Evolutionary conservation across 2,888 invertebrate species (phyloP).

Genomic region (Eristalis arbustorum): DNA sequence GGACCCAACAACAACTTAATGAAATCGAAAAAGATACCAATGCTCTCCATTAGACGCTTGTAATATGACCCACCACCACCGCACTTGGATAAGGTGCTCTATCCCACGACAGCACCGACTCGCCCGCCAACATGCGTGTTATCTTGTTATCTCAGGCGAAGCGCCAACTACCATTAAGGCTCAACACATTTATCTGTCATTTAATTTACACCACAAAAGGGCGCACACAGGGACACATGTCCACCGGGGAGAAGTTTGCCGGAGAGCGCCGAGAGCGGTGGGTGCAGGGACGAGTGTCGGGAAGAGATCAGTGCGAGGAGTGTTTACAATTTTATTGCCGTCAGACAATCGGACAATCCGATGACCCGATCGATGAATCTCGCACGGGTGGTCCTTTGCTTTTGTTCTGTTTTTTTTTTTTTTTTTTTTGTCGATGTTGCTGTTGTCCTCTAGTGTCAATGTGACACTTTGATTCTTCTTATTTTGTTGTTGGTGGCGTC

Average conservation of each 20-base stretch:
- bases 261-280: not conserved
- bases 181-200: slow-evolving; percentile 69
- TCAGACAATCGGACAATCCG: slow-evolving; percentile 53
- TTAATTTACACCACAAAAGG: slow-evolving; percentile 68
- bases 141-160: slow-evolving; percentile 63
- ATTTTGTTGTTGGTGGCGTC: slow-evolving; percentile 45
- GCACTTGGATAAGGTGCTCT: slow-evolving; percentile 44
- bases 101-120: slow-evolving; percentile 2
- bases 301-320: slow-evolving; percentile 52
- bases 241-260: not conserved
- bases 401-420: slow-evolving; percentile 1
- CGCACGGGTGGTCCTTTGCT: slow-evolving; percentile 56
- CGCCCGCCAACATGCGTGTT: slow-evolving; percentile 63
- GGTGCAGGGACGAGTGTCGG: not conserved
- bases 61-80: slow-evolving; percentile 59
- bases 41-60: slow-evolving; percentile 65
- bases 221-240: slow-evolving; percentile 57
- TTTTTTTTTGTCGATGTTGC: not conserved
- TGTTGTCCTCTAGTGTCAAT: slow-evolving; percentile 49
- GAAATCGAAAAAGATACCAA: slow-evolving; percentile 43
- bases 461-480: slow-evolving; percentile 29
- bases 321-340: slow-evolving; percentile 67
- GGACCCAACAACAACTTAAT: slow-evolving; percentile 58
- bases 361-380: slow-evolving; percentile 57
- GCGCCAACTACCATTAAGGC: slow-evolving; percentile 70